Evolutionary conservation across 2,113 vertebrate species (phyloP), one percentile per base, ranked within the genome.

Genomic region (Oryzias melastigma): DNA sequence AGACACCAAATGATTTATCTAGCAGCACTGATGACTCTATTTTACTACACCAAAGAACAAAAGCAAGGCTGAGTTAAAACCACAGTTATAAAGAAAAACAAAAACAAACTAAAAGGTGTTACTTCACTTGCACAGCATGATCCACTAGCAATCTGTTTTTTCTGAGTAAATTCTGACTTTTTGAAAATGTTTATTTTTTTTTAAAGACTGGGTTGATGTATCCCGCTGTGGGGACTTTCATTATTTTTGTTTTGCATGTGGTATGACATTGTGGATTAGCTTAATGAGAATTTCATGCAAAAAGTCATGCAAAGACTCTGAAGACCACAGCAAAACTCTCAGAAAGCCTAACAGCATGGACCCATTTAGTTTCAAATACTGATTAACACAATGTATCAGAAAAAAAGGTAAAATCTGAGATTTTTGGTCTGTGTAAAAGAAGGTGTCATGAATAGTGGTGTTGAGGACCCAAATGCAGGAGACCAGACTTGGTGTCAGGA

Each of bases 141-240:
- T 45, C 42, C 49, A 8, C 71, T 59, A 62, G 67, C 68, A 73
- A 73, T 51, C 62, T 48, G 62, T 68, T 71, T 71, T 67, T 50
- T 79, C 80, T 68, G 75, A 84, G 73, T 79, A 82, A 88, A 80
- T 66, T 61, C 71, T 55, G 75, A 81, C 80, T 85, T 76, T 82
- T 72, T 52, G 58, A 75, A 69, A 77, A 65, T 80, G 73, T 78
- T 47, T 47, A 8, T 5, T 5, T 4, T 5, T 4, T 53, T 25
- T 29, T 71, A 65, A 73, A 77, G 35, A 50, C 55, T 41, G 58
- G 65, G 64, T 29, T 77, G 86, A 78, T 77, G 71, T 68, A 51
- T 73, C 78, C 84, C 66, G 73, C 81, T 84, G 81, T 24, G 76
- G 47, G 60, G 75, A 75, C 81, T 75, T 78, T 62, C 72, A 85